Conservation (phyloP, 1,140 invertebrate species). For the Aphidius ervi region DNA sequence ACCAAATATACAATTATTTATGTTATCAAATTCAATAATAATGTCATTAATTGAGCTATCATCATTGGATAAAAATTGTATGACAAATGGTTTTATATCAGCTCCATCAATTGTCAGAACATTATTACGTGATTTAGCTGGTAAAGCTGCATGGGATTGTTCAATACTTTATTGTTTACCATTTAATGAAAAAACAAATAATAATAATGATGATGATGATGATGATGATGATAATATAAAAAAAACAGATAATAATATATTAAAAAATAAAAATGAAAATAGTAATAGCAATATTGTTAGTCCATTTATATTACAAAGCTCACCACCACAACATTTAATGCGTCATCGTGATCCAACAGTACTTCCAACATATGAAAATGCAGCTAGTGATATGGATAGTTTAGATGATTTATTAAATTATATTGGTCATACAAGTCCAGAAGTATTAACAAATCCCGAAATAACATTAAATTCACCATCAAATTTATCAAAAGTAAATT, state of each 20-base stretch:
- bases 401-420: conserved; percentile 88
- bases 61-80: conserved; percentile 75
- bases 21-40: conserved; percentile 78
- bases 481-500: conserved; percentile 62
- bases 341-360: conserved; percentile 66
- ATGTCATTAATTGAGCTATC: conserved; percentile 90
- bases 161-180: conserved; percentile 79
- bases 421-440: conserved; percentile 87
- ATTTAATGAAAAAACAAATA: not conserved
- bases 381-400: conserved; percentile 86
- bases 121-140: conserved; percentile 85
- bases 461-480: conserved; percentile 69
- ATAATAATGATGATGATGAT: no score
- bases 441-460: conserved; percentile 73
- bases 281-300: conserved; percentile 16
- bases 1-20: conserved; percentile 87
- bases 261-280: conserved; percentile 5
- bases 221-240: conserved; percentile 32
- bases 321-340: conserved; percentile 62
- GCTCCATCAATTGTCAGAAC: conserved; percentile 71
- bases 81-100: conserved; percentile 68
- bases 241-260: conserved; percentile 29
- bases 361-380: conserved; percentile 76
- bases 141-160: conserved; percentile 96
- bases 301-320: not conserved